Evolutionary conservation across 2,888 invertebrate species (phyloP).

Genomic region (Machimus atricapillus): DNA sequence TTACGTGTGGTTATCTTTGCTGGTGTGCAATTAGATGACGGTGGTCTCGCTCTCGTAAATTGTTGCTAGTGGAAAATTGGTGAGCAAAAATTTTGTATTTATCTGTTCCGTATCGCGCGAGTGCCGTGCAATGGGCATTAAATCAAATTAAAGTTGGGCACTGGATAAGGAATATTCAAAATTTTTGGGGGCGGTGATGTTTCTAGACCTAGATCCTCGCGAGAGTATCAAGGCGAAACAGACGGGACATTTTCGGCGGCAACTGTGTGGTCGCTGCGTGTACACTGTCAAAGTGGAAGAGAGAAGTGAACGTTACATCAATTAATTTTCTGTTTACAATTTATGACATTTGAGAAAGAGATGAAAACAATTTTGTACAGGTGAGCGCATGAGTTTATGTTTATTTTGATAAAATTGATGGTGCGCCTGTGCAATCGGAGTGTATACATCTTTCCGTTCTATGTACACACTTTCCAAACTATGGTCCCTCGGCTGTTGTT

Average conservation of each 20-base stretch:
- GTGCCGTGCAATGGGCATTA: neutral
- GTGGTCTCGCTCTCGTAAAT: conserved; percentile 4
- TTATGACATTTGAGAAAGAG: conserved; percentile 52
- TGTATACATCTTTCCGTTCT: conserved; percentile 38
- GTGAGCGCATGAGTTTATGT: conserved; percentile 41
- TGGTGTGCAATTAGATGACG: conserved; percentile 32
- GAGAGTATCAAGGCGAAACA: neutral
- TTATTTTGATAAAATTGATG: conserved; percentile 41
- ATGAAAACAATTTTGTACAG: conserved; percentile 41
- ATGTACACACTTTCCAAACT: conserved; percentile 17
- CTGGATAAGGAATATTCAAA: neutral
- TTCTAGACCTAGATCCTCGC: neutral
- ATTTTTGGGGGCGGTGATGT: neutral
- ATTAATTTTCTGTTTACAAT: conserved; percentile 51
- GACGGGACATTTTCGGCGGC: conserved; percentile 32
- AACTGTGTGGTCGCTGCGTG: conserved; percentile 12
- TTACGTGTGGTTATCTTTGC: conserved; percentile 49
- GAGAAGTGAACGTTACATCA: conserved; percentile 29
- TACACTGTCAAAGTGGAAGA: conserved; percentile 19
- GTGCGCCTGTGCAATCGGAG: conserved; percentile 39
- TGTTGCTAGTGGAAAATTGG: conserved; percentile 38
- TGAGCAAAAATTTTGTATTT: conserved; percentile 6
- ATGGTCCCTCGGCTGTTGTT: neutral
- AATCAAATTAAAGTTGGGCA: neutral
- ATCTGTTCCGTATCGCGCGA: neutral